Percentiles rank a stretch among this genome's conserved stretches.
Conservation (phyloP, 2,888 invertebrate genomes). For the Mythimna lalbum region DNA sequence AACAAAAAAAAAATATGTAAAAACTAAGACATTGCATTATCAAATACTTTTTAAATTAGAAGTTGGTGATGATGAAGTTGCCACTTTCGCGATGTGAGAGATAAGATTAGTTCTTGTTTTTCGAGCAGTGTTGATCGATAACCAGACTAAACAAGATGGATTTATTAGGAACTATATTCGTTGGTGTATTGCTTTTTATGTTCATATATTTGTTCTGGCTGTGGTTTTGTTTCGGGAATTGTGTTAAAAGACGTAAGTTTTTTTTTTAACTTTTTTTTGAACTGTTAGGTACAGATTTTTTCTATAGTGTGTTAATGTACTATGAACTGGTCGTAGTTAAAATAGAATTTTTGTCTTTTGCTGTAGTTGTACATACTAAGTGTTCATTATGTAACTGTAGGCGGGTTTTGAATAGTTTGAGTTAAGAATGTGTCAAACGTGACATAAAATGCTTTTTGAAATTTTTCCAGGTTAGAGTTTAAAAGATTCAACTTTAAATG, state of each 20-base stretch:
- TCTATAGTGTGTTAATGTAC: background rate
- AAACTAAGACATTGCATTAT: slow-evolving; percentile 4
- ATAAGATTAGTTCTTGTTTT: slow-evolving; percentile 53
- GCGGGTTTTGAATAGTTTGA: too few relatives aligned
- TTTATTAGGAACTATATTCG: slow-evolving; percentile 69
- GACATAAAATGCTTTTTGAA: too few relatives aligned
- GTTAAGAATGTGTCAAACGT: too few relatives aligned
- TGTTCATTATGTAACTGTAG: too few relatives aligned
- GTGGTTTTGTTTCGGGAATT: slow-evolving; percentile 86
- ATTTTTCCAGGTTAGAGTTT: too few relatives aligned
- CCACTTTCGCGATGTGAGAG: slow-evolving; percentile 40
- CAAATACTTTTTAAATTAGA: slow-evolving; percentile 14
- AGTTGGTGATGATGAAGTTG: slow-evolving; percentile 17
- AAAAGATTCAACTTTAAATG: too few relatives aligned
- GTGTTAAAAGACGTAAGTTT: slow-evolving; percentile 78
- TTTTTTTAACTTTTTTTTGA: background rate
- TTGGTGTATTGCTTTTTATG: slow-evolving; percentile 77
- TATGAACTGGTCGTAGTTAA: background rate
- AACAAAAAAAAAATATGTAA: slow-evolving; percentile 9
- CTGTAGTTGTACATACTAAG: too few relatives aligned
- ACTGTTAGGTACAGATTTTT: background rate
- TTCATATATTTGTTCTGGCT: slow-evolving; percentile 82
- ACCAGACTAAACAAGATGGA: slow-evolving; percentile 73
- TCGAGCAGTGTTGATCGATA: slow-evolving; percentile 39
- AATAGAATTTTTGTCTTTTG: too few relatives aligned